These are phyloP conservation scores for Drosophila arizonae DNA, from an alignment of 1,140 invertebrate genomes.

Conservation along the genomic window DNA sequence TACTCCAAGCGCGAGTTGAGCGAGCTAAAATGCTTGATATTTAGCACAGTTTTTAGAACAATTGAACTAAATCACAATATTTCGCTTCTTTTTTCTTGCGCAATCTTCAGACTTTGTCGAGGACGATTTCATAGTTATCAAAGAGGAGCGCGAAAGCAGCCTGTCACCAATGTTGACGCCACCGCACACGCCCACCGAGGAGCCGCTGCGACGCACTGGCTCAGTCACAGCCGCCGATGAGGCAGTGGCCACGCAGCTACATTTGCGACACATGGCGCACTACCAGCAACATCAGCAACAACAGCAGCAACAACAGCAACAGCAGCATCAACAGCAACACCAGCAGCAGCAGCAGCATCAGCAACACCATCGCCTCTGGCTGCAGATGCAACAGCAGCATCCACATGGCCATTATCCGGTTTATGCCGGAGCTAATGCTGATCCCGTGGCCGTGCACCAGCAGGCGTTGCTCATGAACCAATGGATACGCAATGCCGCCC, in stretches of 20 bases:
- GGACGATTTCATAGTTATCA: conserved; percentile 84
- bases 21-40: background rate
- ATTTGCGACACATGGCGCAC: conserved; percentile 70
- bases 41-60: conserved; percentile 10
- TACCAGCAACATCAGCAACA: conserved; percentile 70
- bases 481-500: conserved; percentile 88
- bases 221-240: conserved; percentile 70
- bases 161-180: conserved; percentile 87
- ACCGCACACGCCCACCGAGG: conserved; percentile 88
- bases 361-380: conserved; percentile 59
- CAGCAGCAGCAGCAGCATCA: conserved; percentile 47
- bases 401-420: conserved; percentile 58
- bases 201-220: conserved; percentile 59
- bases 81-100: background rate
- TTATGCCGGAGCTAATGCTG: conserved; percentile 71
- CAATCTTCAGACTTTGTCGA: conserved; percentile 69
- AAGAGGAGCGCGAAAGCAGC: conserved; percentile 86
- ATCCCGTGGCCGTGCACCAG: conserved; percentile 82
- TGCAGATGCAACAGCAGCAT: conserved; percentile 65
- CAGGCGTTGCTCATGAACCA: conserved; percentile 87
- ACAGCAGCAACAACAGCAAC: conserved; percentile 68
- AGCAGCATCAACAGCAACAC: conserved; percentile 44
- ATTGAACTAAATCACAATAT: conserved; percentile 8
- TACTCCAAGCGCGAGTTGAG: background rate
- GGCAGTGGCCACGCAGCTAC: conserved; percentile 64